Base-by-base conservation (phyloP, 1,140 invertebrate genomes). In the Bombus impatiens region DNA sequence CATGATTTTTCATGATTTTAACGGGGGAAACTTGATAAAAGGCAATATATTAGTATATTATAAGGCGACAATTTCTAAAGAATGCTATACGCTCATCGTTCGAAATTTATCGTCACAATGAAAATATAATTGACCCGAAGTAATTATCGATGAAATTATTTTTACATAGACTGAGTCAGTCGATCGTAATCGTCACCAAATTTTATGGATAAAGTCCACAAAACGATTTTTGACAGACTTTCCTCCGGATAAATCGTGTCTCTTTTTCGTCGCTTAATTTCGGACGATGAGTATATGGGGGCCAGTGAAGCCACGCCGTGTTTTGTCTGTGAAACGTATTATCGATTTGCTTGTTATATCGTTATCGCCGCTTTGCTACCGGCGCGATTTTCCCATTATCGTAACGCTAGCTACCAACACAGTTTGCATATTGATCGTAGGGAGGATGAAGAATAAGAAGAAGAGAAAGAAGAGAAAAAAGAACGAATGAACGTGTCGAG, bases 291-390 rank as follows among this genome's bases (percentile, higher is more conserved):
- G 32, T 22, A 68, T 9, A n/a, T n/a, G 44, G 44, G 44, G 18
- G 37, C 62, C 44, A 77, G 53, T 35, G 32, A 78, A 72, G 47
- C 57, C 65, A 40, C 47, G 53, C 22, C 40, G 57, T 53, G 47
- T 67, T 42, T 68, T 57, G 40, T 67, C 44, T 67, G 75, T 42
- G 28, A 65, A 62, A 87, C 22, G 47, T 44, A 57, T 82, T 42
- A 87, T 84, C 79, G 77, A 86, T 80, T 47, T 32, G 65, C 65
- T 83, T 72, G 40, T 62, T 65, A 82, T 82, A 62, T 85, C 40
- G 65, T 85, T 74, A 82, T 81, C 74, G 42, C 3, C 81, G 15
- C 35, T 47, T 65, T 40, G 59, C 44, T 68, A 86, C 32, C 44
- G 2, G n/a, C 57, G 77, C 70, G 67, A 67, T 72, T 72, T 77